A percentile compares a stretch with the other conserved stretches of the same genome.
These are phyloP conservation scores for Phaethornis superciliosus DNA, from an alignment of 2,113 vertebrate genomes.

Conservation along the genomic window DNA sequence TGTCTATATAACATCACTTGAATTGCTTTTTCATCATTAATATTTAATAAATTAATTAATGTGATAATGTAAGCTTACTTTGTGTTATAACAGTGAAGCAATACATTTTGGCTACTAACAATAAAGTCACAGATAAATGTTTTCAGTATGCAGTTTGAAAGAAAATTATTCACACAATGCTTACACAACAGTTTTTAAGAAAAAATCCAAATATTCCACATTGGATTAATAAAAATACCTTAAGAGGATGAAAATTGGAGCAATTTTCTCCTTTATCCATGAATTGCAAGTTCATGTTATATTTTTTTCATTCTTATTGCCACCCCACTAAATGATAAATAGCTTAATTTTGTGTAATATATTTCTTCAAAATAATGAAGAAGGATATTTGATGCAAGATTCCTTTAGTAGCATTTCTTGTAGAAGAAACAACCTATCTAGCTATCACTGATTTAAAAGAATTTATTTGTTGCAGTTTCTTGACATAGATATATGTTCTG, in stretches of 20 bases:
- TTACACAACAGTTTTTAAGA: not conserved
- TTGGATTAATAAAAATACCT: conserved; percentile 23
- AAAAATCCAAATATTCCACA: not conserved
- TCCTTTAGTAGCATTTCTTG: not conserved
- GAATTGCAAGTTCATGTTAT: not conserved
- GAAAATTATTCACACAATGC: conserved; percentile 26
- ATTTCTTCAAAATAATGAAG: not conserved
- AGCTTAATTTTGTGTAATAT: not conserved
- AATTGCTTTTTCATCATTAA: conserved; percentile 68
- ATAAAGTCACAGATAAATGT: conserved; percentile 50
- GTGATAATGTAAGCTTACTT: conserved; percentile 27
- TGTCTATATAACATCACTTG: conserved; percentile 37
- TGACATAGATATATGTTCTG: not conserved
- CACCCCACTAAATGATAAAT: not conserved
- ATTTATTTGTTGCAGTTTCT: not conserved
- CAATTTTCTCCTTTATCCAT: not conserved
- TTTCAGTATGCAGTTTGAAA: not conserved
- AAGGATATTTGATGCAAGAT: not conserved
- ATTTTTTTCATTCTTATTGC: not conserved
- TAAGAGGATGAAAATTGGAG: not conserved
- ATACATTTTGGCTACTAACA: conserved; percentile 43
- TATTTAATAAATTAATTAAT: conserved; percentile 79
- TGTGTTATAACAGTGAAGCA: not conserved
- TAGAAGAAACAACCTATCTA: not conserved
- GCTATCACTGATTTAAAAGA: not conserved